Percentiles rank a stretch among this genome's conserved stretches.
Evolutionary conservation across 2,888 invertebrate genomes (phyloP).

Genomic region (Drosophila nigritarsus): DNA sequence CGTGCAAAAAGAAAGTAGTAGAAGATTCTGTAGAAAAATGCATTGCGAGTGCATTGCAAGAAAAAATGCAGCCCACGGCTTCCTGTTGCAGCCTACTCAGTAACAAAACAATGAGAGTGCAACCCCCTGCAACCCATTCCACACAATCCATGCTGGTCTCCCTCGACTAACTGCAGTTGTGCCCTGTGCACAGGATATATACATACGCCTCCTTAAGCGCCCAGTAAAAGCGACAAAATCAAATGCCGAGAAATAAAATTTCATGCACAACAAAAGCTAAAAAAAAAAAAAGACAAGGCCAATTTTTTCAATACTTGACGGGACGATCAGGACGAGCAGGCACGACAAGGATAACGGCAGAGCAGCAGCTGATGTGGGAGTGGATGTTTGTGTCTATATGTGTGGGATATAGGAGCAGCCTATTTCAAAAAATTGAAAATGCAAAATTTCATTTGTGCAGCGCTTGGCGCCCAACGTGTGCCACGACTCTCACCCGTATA

Average conservation of each 20-base stretch:
- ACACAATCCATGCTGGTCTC: conserved; percentile 7
- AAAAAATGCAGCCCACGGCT: conserved; percentile 64
- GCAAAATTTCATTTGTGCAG: conserved; percentile 80
- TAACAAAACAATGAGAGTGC: conserved; percentile 44
- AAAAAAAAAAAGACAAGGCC: conserved; percentile 54
- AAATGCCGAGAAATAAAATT: conserved; percentile 79
- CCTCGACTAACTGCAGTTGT: conserved; percentile 54
- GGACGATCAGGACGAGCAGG: conserved; percentile 16
- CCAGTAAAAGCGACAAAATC: conserved; percentile 73
- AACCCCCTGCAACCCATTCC: conserved; percentile 1
- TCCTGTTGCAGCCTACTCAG: conserved; percentile 59
- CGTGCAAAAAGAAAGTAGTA: conserved; percentile 45
- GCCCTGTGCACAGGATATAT: conserved; percentile 44
- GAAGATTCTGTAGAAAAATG: conserved; percentile 53
- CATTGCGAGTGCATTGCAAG: conserved; percentile 63
- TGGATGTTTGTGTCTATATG: conserved; percentile 4
- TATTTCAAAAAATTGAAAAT: conserved; percentile 81
- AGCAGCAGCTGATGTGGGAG: conserved; percentile 25
- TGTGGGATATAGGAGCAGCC: conserved; percentile 64
- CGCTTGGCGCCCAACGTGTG: conserved; percentile 27
- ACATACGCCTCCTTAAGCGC: conserved; percentile 36
- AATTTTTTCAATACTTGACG: conserved; percentile 57
- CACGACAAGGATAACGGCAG: conserved; percentile 47
- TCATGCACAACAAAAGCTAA: conserved; percentile 61
- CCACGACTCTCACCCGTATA: conserved; percentile 11